A percentile compares a stretch with the other conserved stretches of the same genome.
Evolutionary conservation across 53 echinoderm and acorn worm genomes (phyloP).

Genomic region (Arbacia lixula): DNA sequence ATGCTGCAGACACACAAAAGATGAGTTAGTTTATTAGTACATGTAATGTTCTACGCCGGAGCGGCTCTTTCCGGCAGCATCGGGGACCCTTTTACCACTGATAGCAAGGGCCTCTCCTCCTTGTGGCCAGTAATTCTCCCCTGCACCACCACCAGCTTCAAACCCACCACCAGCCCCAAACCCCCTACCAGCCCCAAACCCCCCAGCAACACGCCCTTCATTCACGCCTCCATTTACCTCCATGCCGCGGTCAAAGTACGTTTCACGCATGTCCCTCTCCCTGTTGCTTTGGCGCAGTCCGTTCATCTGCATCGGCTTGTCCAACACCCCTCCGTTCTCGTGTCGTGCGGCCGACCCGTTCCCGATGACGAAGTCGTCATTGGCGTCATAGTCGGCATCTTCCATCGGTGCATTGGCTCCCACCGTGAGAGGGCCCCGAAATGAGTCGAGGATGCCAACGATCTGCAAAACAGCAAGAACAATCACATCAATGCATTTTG

Average conservation of each 20-base stretch:
- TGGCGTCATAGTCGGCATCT: not conserved
- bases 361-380: constrained; percentile 31
- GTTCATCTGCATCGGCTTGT: constrained; percentile 43
- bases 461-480: no score
- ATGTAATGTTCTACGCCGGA: constrained; percentile 56
- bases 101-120: constrained; percentile 27
- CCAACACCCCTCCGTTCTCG: not conserved
- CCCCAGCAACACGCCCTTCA: not conserved
- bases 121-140: no score
- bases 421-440: constrained; percentile 31
- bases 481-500: no score
- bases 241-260: constrained; percentile 42
- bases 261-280: constrained; percentile 4
- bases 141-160: not conserved
- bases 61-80: constrained; percentile 15
- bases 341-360: not conserved
- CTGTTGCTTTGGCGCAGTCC: constrained; percentile 31
- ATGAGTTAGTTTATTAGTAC: constrained; percentile 7
- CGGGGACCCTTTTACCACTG: constrained; percentile 38
- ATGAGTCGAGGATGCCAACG: constrained; percentile 10
- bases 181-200: not conserved
- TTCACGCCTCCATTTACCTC: constrained; percentile 50
- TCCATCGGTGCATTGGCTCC: not conserved
- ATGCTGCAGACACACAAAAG: no score
- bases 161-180: not conserved